Conservation (phyloP, 2,888 invertebrate species). For the Drosophila austrosaltans region DNA sequence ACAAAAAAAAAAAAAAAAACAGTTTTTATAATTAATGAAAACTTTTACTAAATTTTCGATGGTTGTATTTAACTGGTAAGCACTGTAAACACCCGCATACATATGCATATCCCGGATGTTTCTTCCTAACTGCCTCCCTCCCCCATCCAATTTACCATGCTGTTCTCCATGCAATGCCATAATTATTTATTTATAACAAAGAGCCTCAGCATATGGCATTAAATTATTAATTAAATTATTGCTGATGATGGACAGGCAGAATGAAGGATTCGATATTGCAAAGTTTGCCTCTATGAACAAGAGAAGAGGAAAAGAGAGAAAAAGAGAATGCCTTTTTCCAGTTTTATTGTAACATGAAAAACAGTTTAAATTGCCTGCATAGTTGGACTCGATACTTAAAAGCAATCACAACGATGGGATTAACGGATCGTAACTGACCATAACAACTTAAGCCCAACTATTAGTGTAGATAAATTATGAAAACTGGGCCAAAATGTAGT, state of each 20-base stretch:
- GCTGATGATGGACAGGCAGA: conserved; percentile 23
- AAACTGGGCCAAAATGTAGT: too few relatives aligned
- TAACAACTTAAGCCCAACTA: too few relatives aligned
- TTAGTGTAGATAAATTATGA: too few relatives aligned
- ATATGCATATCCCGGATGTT: conserved; percentile 14
- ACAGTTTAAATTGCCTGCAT: too few relatives aligned
- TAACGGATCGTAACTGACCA: too few relatives aligned
- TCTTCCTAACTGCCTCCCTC: not conserved
- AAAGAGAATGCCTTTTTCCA: not conserved
- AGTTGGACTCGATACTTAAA: too few relatives aligned
- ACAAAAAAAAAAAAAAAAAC: not conserved
- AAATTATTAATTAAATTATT: conserved; percentile 62
- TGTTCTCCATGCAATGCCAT: conserved; percentile 15
- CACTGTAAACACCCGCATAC: not conserved
- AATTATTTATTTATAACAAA: conserved; percentile 57
- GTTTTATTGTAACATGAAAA: not conserved
- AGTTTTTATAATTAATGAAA: too few relatives aligned
- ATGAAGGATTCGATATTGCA: not conserved
- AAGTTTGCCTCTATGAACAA: conserved; percentile 1
- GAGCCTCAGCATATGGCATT: conserved; percentile 54
- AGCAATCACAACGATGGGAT: too few relatives aligned
- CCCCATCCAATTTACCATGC: not conserved
- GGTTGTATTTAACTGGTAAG: not conserved
- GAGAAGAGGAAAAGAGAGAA: not conserved
- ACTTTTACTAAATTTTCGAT: not conserved